phyloP scores from a whole-genome alignment of 2,888 invertebrate species.

The Norana najaformis region DNA sequence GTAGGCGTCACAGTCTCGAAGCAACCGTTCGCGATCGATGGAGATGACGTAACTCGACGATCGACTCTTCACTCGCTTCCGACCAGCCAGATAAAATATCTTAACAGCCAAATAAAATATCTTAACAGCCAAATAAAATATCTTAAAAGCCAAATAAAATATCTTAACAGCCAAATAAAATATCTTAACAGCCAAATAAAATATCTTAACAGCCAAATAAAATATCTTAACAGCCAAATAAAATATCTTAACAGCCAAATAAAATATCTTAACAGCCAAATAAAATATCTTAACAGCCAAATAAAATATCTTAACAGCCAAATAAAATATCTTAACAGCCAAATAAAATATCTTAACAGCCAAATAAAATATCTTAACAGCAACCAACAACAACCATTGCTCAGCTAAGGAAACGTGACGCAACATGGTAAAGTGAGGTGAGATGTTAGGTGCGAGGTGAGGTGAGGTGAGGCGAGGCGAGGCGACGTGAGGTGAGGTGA shows the following conservation, averaged over 20 bases:
- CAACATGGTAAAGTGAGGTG: background rate
- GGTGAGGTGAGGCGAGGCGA: background rate
- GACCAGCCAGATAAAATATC: constrained; percentile 16
- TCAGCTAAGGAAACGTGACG: background rate
- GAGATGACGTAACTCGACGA: constrained; percentile 23
- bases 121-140: constrained; percentile 9
- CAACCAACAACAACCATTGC: background rate
- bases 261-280: constrained; percentile 9
- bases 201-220: constrained; percentile 9
- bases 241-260: constrained; percentile 9
- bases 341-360: constrained; percentile 9
- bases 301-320: constrained; percentile 18
- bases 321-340: constrained; percentile 9
- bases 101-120: too few species aligned
- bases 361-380: background rate
- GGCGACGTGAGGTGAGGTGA: too few species aligned
- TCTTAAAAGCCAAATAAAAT: constrained; percentile 6
- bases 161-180: constrained; percentile 18
- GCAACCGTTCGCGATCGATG: background rate
- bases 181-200: constrained; percentile 9
- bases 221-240: constrained; percentile 18
- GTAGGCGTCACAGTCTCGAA: background rate
- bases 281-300: constrained; percentile 18
- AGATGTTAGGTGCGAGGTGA: background rate
- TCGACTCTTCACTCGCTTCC: background rate